Base-by-base conservation (phyloP, 2,113 vertebrate genomes). In the Syngnathus typhle region DNA sequence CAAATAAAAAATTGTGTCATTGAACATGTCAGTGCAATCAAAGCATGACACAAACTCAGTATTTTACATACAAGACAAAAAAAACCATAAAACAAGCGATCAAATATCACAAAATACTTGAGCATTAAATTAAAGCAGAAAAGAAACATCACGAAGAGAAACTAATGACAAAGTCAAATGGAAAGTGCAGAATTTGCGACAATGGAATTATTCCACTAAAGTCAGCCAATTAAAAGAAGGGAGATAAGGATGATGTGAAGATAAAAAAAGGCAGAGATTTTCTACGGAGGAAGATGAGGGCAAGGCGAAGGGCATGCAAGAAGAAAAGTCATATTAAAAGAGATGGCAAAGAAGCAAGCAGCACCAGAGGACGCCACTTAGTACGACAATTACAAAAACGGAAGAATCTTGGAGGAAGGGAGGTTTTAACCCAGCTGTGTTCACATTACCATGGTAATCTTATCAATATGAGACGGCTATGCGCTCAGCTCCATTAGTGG, bases 371-470 rank as follows among this genome's bases (percentile, higher is more conserved):
- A 47, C 52, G 60, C 71, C 77, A 74, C 70, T 72, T 66, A 72
- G 64, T 71, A 52, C 46, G 47, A 70, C 71, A 4, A 65, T 60
- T 69, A 68, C 65, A 68, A 71, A 61, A 65, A 74, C 61, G 49
- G 41, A 60, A 59, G 51, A 36, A 73, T 76, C 39, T 84, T 75
- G 15, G 67, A 69, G 64, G 65, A 78, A 78, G 75, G 75, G 75
- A 72, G 75, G 67, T 76, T 83, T 85, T 71, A 76, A 80, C 76
- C 72, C 72, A 27, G 68, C 61, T 73, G 81, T 79, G 62, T 82
- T 76, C 78, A 72, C 80, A 88, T 88, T 86, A 85, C 69, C 86
- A 87, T 85, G 60, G 70, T 87, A 88, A 86, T 86, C 81, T 76
- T 72, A 87, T 87, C 78, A 82, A 67, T 77, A 69, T 32, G 54